A percentile compares a stretch with the other conserved stretches of the same genome.
These are phyloP conservation scores for Neuroscelio doddi DNA, from an alignment of 2,888 invertebrate genomes.

Conservation along the genomic window DNA sequence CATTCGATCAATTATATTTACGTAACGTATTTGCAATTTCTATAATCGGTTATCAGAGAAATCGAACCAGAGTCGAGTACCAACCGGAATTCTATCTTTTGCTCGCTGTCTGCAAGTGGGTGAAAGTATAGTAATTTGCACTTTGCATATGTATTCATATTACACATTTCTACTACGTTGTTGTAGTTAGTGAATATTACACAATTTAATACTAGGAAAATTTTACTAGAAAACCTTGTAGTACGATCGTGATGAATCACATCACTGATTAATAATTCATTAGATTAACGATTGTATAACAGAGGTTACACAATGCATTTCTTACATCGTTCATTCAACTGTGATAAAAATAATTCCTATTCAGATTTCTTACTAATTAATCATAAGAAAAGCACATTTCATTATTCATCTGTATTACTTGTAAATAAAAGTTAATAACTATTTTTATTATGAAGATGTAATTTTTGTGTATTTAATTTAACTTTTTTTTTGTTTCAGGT, in stretches of 20 bases:
- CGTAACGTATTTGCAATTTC: constrained; percentile 35
- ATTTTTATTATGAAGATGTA: no score
- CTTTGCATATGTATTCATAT: constrained; percentile 44
- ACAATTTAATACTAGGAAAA: constrained; percentile 31
- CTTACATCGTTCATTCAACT: constrained; percentile 19
- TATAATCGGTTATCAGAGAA: constrained; percentile 47
- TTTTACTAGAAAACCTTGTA: constrained; percentile 19
- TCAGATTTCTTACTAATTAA: no score
- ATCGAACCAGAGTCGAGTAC: constrained; percentile 38
- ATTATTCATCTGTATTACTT: no score
- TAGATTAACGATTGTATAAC: constrained; percentile 19
- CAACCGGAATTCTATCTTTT: constrained; percentile 44
- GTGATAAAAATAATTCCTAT: no score
- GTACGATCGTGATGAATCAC: constrained; percentile 27
- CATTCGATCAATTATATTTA: constrained; percentile 40
- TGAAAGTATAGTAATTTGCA: constrained; percentile 48
- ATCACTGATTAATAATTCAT: constrained; percentile 35
- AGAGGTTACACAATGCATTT: constrained; percentile 29
- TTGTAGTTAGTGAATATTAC: constrained; percentile 28
- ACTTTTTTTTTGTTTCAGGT: no score
- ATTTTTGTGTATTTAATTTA: no score
- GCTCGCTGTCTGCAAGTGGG: constrained; percentile 32
- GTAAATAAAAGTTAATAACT: no score
- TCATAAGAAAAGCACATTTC: no score
- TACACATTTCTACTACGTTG: constrained; percentile 30